Base-by-base conservation (phyloP, 1,140 invertebrate genomes). In the Drosophila pectinifera region DNA sequence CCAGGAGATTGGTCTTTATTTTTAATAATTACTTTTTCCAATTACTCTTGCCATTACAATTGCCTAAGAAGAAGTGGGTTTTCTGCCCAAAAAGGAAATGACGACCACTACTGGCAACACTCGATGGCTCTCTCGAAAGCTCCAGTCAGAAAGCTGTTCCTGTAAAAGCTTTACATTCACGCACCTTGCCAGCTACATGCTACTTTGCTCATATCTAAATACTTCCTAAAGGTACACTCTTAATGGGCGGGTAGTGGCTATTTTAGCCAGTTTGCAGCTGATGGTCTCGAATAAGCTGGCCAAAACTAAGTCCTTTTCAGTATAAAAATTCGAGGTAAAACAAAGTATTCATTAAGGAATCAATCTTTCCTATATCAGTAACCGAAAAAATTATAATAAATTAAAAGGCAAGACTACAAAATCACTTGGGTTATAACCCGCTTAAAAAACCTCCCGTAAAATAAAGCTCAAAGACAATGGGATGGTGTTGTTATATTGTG, bases 71-170 rank as follows among this genome's bases (percentile, higher is more conserved):
- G 20, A 43, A 51, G 38, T 36, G 31, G 31, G 18, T 68, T 68
- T 68, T 26, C 61, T 51, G 45, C 64, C 64, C 36, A 68, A 68
- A 36, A 68, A 65, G 64, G 64, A 68, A 68, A 67, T 67, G 43
- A 65, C 36, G 55, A 45, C 59, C n/a, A n/a, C n/a, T 59, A 68
- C 59, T 51, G 58, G 45, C 58, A 64, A 51, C 59, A 26, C 45
- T 68, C 43, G n/a, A 10, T 49, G n/a, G n/a, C n/a, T 41, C 58
- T 65, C 45, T 49, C 7, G 24, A 42, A 65, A 68, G 64, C 64
- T 68, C 16, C 16, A 42, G 31, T 11, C n/a, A 20, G 39, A 58
- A 61, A 64, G 61, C 61, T 64, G 26, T 64, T 24, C 61, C 61
- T 62, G 61, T 11, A 34, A 61, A 65, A 68, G 59, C 59, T 49